These are phyloP conservation scores for Xyrichtys novacula DNA, from an alignment of 2,797 vertebrate species.

Conservation along the genomic window DNA sequence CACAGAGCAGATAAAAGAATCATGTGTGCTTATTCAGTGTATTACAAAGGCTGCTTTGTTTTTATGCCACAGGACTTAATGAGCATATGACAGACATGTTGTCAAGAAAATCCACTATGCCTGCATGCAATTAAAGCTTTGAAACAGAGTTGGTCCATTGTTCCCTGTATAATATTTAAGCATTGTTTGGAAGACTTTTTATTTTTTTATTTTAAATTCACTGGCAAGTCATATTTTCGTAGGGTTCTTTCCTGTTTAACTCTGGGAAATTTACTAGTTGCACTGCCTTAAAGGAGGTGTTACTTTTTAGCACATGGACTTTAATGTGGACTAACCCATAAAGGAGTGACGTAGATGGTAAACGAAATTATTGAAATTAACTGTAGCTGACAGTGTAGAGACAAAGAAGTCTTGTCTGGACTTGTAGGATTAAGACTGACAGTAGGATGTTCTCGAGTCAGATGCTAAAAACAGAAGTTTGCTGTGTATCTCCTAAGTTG, in stretches of 20 bases:
- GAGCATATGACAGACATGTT: slow-evolving; percentile 43
- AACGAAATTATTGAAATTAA: too few relatives aligned
- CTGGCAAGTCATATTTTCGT: neutral
- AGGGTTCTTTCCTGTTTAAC: neutral
- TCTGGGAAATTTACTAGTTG: too few relatives aligned
- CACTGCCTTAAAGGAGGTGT: too few relatives aligned
- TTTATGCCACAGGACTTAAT: slow-evolving; percentile 42
- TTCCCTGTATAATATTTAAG: slow-evolving; percentile 21
- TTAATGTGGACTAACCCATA: neutral
- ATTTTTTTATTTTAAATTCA: neutral
- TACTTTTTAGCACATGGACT: too few relatives aligned
- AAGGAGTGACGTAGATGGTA: too few relatives aligned
- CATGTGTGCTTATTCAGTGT: slow-evolving; percentile 16
- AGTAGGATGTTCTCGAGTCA: too few relatives aligned
- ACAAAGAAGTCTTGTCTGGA: too few relatives aligned
- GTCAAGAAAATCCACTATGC: slow-evolving; percentile 37
- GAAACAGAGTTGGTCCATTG: slow-evolving; percentile 5
- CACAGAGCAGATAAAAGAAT: slow-evolving; percentile 51
- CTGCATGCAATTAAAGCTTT: slow-evolving; percentile 35
- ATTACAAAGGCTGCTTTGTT: slow-evolving; percentile 49
- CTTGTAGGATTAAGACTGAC: too few relatives aligned
- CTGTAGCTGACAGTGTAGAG: too few relatives aligned
- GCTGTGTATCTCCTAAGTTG: too few relatives aligned
- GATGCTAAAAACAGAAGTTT: too few relatives aligned
- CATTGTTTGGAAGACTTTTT: neutral